phyloP scores from a whole-genome alignment of 2,797 vertebrate genomes.

The Oryzias sinensis region DNA sequence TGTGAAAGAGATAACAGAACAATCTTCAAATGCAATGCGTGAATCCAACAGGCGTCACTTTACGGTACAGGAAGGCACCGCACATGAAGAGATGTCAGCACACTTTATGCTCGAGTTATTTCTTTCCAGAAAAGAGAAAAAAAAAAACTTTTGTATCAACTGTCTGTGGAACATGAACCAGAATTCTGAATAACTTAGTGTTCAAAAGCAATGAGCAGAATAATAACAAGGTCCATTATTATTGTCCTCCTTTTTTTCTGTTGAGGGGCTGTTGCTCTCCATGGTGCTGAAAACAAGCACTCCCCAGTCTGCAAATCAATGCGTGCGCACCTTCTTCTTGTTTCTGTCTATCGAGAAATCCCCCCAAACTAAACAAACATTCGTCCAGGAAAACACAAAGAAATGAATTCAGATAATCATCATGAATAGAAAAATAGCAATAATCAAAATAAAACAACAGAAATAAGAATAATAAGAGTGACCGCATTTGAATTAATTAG shows the following conservation, averaged over 20 bases:
- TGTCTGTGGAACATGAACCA: not conserved
- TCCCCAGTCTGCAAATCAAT: conserved; percentile 27
- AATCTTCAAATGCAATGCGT: not conserved
- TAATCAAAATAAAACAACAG: not conserved
- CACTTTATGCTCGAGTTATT: not conserved
- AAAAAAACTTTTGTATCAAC: not conserved
- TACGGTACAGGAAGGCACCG: not conserved
- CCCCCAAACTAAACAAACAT: no score
- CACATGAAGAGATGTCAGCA: not conserved
- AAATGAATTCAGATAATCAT: no score
- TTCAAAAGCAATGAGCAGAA: not conserved
- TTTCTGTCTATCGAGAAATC: no score
- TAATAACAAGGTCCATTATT: not conserved
- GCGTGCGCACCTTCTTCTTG: conserved; percentile 2
- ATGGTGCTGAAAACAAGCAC: conserved; percentile 73
- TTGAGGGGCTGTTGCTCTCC: conserved; percentile 65
- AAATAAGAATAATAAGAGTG: conserved; percentile 3
- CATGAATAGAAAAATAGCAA: no score
- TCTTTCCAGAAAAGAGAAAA: not conserved
- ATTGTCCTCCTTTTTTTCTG: conserved; percentile 9
- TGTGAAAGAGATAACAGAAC: not conserved
- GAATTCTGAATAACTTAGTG: no score
- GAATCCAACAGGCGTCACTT: not conserved
- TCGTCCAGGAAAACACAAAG: no score
- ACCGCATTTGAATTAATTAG: conserved; percentile 10